Percentiles rank a stretch among this genome's conserved stretches.
phyloP scores from a whole-genome alignment of 92 coral and sea anemone genomes.

The Paragorgia papillata region DNA sequence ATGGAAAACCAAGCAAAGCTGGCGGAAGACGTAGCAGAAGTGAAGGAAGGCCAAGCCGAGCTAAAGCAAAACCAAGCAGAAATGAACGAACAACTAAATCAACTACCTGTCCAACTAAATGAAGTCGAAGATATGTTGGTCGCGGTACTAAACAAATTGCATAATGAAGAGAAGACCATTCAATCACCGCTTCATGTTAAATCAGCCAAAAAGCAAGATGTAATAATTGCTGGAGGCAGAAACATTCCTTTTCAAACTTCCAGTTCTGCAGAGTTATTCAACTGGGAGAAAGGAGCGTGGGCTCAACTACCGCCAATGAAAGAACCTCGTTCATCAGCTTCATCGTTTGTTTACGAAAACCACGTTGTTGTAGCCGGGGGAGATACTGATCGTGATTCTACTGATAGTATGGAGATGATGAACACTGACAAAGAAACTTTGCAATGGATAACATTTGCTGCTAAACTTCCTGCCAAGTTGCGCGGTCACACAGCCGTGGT shows the following conservation, averaged over 20 bases:
- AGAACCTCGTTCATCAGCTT: background rate
- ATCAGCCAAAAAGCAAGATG: background rate
- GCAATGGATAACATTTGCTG: background rate
- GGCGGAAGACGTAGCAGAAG: too few species aligned
- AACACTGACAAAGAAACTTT: background rate
- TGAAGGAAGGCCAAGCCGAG: too few species aligned
- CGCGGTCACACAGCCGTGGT: background rate
- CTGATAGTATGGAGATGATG: constrained; percentile 1
- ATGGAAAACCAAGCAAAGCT: too few species aligned
- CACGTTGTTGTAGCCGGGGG: constrained; percentile 16
- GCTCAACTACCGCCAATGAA: background rate
- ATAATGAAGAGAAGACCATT: too few species aligned
- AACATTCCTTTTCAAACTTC: background rate
- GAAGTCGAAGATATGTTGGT: too few species aligned
- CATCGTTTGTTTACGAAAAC: background rate
- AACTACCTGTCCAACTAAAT: too few species aligned
- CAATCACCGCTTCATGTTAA: too few species aligned
- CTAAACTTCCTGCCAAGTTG: background rate
- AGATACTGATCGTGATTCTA: background rate
- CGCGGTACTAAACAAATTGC: too few species aligned
- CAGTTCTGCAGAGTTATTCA: constrained; percentile 16
- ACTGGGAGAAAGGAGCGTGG: background rate
- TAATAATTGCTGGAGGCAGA: background rate
- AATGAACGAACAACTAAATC: too few species aligned
- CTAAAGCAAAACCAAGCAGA: too few species aligned